These are phyloP conservation scores for Amphipyra berbera DNA, from an alignment of 2,888 invertebrate species.

Conservation along the genomic window DNA sequence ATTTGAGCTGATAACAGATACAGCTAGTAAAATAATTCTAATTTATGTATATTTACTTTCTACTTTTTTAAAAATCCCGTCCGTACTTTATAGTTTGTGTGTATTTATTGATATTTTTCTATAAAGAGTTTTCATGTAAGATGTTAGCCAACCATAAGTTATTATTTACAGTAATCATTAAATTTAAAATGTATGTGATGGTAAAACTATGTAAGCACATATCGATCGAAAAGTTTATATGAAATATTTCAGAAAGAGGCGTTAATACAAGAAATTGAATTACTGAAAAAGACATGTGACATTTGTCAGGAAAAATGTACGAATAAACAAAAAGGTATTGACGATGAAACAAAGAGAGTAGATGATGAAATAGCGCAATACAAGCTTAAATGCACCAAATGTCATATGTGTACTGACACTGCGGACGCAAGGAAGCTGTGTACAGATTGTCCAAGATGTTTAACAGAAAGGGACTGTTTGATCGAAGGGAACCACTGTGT, in stretches of 20 bases:
- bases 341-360: no score
- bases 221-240: not conserved
- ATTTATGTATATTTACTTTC: not conserved
- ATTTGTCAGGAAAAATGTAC: slow-evolving; percentile 76
- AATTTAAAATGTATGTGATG: no score
- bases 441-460: slow-evolving; percentile 80
- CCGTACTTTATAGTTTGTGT: no score
- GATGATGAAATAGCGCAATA: slow-evolving; percentile 67
- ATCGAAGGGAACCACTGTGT: slow-evolving; percentile 68
- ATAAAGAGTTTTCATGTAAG: no score
- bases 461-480: slow-evolving; percentile 70
- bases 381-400: slow-evolving; percentile 70
- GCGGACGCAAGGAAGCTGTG: slow-evolving; percentile 74
- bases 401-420: slow-evolving; percentile 76
- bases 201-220: no score
- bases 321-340: slow-evolving; percentile 62
- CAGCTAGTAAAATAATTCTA: not conserved
- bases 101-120: no score
- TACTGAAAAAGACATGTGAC: slow-evolving; percentile 69
- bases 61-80: no score
- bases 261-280: slow-evolving; percentile 71
- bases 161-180: no score
- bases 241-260: slow-evolving; percentile 73
- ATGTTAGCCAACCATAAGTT: no score
- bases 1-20: not conserved